Evolutionary conservation across 2,797 vertebrate species (phyloP).

Genomic region (Coccyzus lansbergi): DNA sequence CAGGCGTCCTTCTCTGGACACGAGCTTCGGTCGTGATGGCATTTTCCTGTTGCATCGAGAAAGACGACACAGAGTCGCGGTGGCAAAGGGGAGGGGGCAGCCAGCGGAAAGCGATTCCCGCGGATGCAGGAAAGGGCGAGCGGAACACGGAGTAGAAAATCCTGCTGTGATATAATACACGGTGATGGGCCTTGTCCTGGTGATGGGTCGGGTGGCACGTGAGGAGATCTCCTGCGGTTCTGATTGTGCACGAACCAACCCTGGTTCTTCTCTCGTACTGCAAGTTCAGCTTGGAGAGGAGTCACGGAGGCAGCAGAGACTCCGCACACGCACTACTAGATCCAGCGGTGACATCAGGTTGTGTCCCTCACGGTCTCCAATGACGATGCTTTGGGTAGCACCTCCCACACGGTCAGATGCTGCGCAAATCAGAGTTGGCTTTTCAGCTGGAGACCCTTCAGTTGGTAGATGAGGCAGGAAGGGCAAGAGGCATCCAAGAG

Average conservation of each 20-base stretch:
- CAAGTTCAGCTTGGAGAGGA: neutral
- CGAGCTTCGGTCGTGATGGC: fast-evolving
- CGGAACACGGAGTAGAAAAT: neutral
- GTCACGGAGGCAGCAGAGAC: neutral
- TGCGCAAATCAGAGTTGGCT: neutral
- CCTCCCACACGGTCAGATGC: neutral
- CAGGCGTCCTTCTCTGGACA: neutral
- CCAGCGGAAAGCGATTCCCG: neutral
- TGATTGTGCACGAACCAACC: neutral
- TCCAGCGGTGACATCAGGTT: neutral
- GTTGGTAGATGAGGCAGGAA: neutral
- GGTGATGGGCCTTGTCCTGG: no score
- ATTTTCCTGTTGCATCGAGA: neutral
- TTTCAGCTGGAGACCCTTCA: neutral
- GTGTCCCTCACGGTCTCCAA: fast-evolving
- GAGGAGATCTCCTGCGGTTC: neutral
- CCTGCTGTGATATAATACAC: neutral
- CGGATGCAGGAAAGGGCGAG: neutral
- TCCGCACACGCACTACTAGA: neutral
- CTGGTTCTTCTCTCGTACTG: neutral
- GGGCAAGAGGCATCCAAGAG: neutral
- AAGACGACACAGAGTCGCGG: fast-evolving
- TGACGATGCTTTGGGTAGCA: fast-evolving
- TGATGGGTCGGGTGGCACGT: fast-evolving
- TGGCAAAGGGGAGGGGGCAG: neutral